These are phyloP conservation scores for Asarcornis scutulata DNA, from an alignment of 2,113 vertebrate species.

Conservation along the genomic window DNA sequence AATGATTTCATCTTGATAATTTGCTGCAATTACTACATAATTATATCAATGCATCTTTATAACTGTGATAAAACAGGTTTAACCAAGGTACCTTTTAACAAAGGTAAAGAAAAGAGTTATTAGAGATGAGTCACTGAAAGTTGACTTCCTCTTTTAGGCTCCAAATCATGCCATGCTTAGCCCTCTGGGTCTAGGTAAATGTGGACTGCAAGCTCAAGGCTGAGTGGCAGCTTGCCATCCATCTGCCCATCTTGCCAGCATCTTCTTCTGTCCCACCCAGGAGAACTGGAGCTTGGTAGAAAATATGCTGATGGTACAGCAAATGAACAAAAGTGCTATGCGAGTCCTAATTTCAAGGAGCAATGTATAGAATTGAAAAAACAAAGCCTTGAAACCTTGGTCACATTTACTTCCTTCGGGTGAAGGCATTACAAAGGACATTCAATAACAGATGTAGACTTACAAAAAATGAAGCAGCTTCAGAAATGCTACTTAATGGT, in stretches of 20 bases:
- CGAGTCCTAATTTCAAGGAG: background rate
- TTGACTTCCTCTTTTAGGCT: constrained; percentile 41
- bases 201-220: constrained; percentile 39
- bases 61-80: background rate
- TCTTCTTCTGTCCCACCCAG: constrained; percentile 50
- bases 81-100: background rate
- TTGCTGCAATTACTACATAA: background rate
- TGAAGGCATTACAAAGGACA: background rate
- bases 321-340: background rate
- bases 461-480: background rate
- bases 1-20: background rate
- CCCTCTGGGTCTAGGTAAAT: constrained; percentile 43
- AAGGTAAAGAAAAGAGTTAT: background rate
- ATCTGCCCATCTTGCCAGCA: constrained; percentile 60
- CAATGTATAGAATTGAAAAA: background rate
- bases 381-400: background rate
- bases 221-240: constrained; percentile 70
- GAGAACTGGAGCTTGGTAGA: constrained; percentile 16
- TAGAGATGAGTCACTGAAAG: constrained; percentile 37
- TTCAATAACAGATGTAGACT: background rate
- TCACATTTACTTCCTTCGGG: background rate
- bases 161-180: background rate
- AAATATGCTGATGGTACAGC: constrained; percentile 34
- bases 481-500: background rate
- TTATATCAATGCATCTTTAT: background rate